A percentile compares a stretch with the other conserved stretches of the same genome.
These are phyloP conservation scores for Calidris pugnax DNA, from an alignment of 2,113 vertebrate species.

Conservation along the genomic window DNA sequence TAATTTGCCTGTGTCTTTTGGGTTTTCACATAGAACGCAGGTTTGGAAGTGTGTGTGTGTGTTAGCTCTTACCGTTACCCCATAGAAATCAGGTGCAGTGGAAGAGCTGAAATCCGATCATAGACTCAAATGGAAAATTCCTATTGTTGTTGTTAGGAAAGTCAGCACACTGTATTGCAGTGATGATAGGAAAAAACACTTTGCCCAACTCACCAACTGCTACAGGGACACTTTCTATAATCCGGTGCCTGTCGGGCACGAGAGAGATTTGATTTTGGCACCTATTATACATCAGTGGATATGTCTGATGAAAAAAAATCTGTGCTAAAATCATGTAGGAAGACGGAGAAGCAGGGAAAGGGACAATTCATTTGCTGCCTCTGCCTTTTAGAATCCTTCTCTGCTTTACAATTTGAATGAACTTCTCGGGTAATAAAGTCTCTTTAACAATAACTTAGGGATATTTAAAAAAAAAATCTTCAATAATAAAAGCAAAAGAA, in stretches of 20 bases:
- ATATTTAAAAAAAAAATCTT: neutral
- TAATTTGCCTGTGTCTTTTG: neutral
- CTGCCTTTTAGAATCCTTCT: neutral
- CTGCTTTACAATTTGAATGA: neutral
- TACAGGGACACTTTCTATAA: neutral
- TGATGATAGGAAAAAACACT: neutral
- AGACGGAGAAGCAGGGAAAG: neutral
- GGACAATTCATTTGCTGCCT: neutral
- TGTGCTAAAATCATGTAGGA: neutral
- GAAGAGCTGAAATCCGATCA: neutral
- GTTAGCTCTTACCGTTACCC: neutral
- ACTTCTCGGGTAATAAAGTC: neutral
- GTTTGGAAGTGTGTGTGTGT: neutral
- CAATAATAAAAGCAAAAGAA: neutral
- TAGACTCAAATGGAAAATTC: neutral
- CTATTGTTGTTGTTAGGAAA: neutral
- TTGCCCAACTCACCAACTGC: neutral
- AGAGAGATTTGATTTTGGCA: conserved; percentile 13
- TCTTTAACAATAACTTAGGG: neutral
- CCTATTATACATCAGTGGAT: neutral
- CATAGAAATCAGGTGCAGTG: neutral
- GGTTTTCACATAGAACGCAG: neutral
- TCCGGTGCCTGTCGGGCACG: neutral
- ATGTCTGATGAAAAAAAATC: neutral
- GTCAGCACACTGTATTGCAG: neutral